Conservation (phyloP, 1,140 invertebrate species). For the Bombus ignitus region DNA sequence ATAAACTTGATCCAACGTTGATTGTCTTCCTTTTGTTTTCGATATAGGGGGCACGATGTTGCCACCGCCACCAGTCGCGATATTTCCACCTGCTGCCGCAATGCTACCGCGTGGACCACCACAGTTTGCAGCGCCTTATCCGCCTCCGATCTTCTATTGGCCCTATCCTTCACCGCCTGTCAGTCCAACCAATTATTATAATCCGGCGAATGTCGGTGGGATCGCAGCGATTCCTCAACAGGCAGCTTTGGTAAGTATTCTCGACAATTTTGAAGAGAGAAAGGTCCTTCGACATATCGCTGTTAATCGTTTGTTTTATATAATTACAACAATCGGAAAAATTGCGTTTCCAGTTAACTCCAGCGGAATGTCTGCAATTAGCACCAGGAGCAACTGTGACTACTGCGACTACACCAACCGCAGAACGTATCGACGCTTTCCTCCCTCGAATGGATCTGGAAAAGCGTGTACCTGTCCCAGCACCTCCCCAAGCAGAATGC, state of each 20-base stretch:
- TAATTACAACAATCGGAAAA: neutral
- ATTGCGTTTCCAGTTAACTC: slow-evolving; percentile 79
- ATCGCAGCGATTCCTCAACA: slow-evolving; percentile 78
- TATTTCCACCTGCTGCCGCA: slow-evolving; percentile 78
- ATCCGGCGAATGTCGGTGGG: slow-evolving; percentile 79
- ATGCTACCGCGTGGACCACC: slow-evolving; percentile 80
- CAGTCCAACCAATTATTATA: slow-evolving; percentile 93
- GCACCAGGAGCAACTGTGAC: slow-evolving; percentile 71
- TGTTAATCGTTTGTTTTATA: neutral
- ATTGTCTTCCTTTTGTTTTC: slow-evolving; percentile 42
- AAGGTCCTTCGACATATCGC: neutral
- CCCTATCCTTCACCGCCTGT: slow-evolving; percentile 96
- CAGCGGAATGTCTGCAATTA: slow-evolving; percentile 84
- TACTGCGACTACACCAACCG: slow-evolving; percentile 41
- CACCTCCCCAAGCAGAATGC: slow-evolving; percentile 84
- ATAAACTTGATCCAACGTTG: slow-evolving; percentile 31
- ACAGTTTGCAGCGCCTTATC: slow-evolving; percentile 83
- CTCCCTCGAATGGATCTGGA: slow-evolving; percentile 83
- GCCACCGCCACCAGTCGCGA: slow-evolving; percentile 79
- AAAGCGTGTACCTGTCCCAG: slow-evolving; percentile 84
- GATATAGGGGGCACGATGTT: slow-evolving; percentile 84
- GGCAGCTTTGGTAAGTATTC: slow-evolving; percentile 73
- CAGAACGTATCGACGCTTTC: slow-evolving; percentile 83
- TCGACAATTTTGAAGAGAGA: no score
- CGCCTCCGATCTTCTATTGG: slow-evolving; percentile 91